A percentile compares a stretch with the other conserved stretches of the same genome.
phyloP scores from a whole-genome alignment of 2,888 invertebrate genomes.

The Chaetogeoica ovagalla region DNA sequence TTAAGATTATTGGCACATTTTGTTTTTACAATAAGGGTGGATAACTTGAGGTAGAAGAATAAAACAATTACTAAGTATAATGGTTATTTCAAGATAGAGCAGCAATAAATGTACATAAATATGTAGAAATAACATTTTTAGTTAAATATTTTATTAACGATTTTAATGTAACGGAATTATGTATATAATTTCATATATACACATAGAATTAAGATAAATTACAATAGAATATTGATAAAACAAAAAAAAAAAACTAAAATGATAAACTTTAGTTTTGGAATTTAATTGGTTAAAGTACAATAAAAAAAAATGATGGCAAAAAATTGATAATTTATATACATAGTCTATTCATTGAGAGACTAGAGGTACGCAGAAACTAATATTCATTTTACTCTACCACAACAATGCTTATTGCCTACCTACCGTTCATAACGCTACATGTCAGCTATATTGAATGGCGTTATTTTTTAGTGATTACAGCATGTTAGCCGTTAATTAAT shows the following conservation, averaged over 20 bases:
- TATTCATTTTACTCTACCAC: too few species aligned
- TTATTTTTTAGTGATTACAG: too few species aligned
- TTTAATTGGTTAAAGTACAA: background rate
- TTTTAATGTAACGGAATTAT: background rate
- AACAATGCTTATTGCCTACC: too few species aligned
- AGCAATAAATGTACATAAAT: background rate
- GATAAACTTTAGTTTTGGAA: conserved; percentile 15
- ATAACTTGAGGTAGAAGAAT: conserved; percentile 43
- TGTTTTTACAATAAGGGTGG: conserved; percentile 24
- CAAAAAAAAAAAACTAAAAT: background rate
- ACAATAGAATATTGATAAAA: background rate
- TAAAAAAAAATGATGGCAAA: background rate
- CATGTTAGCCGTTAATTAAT: too few species aligned
- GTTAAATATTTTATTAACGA: too few species aligned
- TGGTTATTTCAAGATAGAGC: conserved; percentile 2
- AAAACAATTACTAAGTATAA: conserved; percentile 22
- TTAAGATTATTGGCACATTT: conserved; percentile 49
- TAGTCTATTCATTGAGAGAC: too few species aligned
- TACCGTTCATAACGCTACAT: too few species aligned
- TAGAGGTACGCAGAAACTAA: too few species aligned
- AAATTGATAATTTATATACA: background rate
- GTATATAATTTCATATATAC: background rate
- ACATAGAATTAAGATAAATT: background rate
- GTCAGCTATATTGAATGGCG: too few species aligned
- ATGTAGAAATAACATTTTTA: background rate